Evolutionary conservation across 1,140 invertebrate genomes (phyloP).

Genomic region (Drosophila pallidifrons): DNA sequence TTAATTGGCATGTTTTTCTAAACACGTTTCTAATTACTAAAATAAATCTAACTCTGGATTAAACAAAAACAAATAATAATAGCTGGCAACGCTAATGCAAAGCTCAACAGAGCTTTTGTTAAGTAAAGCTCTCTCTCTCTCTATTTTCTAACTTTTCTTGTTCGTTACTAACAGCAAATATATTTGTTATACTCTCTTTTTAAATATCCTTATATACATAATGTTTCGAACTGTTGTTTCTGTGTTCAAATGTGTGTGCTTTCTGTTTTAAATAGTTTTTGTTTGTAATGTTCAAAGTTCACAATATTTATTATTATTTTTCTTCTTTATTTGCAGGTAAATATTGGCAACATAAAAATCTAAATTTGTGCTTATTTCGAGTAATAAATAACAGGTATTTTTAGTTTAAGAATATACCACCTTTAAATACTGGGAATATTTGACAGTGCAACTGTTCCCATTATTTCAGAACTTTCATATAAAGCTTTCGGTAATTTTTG

Average conservation of each 20-base stretch:
- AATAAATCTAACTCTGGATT: constrained; percentile 1
- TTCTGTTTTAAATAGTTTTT: constrained; percentile 37
- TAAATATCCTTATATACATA: constrained; percentile 12
- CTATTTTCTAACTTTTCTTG: constrained; percentile 23
- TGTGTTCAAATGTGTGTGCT: constrained; percentile 51
- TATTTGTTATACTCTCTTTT: constrained; percentile 4
- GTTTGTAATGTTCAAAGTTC: neutral
- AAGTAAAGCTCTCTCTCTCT: constrained; percentile 37
- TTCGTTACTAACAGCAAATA: neutral
- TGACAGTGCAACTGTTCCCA: neutral
- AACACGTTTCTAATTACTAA: constrained; percentile 13
- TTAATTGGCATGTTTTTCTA: constrained; percentile 71
- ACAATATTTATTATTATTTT: constrained; percentile 33
- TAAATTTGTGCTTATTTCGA: constrained; percentile 15
- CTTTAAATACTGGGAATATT: constrained; percentile 32
- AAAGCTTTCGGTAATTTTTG: constrained; percentile 9
- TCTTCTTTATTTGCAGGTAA: constrained; percentile 72
- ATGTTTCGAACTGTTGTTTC: constrained; percentile 25
- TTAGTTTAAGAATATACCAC: constrained; percentile 17
- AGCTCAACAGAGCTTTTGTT: constrained; percentile 39
- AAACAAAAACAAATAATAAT: constrained; percentile 17
- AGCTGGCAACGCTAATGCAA: constrained; percentile 54
- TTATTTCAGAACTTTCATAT: constrained; percentile 5
- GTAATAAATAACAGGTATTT: constrained; percentile 45
- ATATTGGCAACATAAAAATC: constrained; percentile 46